phyloP scores from a whole-genome alignment of 2,888 invertebrate species.

The Cataglyphis altisquamis region DNA sequence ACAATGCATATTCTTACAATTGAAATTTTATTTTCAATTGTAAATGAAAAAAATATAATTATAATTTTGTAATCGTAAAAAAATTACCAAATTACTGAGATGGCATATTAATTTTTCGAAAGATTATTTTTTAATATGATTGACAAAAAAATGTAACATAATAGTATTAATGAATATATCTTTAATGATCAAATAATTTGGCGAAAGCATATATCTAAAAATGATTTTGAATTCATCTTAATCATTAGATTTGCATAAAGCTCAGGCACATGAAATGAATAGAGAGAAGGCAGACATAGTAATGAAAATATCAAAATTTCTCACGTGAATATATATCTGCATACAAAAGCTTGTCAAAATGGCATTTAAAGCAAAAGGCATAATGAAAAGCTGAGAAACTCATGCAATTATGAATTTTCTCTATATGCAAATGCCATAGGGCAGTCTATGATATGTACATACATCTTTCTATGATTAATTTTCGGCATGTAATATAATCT shows the following conservation, averaged over 20 bases:
- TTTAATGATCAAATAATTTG: slow-evolving; percentile 9
- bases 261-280: not conserved
- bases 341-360: not conserved
- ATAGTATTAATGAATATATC: not conserved
- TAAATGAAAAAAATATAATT: not conserved
- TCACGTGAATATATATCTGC: not conserved
- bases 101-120: not conserved
- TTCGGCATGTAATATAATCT: not conserved
- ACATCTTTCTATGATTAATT: not conserved
- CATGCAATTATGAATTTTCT: slow-evolving; percentile 14
- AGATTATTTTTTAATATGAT: not conserved
- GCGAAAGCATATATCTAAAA: not conserved
- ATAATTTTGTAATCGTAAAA: not conserved
- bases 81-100: slow-evolving; percentile 10
- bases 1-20: not conserved
- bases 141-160: not conserved
- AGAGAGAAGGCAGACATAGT: not conserved
- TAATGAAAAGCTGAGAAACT: slow-evolving; percentile 4
- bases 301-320: not conserved
- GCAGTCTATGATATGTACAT: not conserved
- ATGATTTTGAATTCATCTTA: not conserved
- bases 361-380: not conserved
- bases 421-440: not conserved
- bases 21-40: not conserved
- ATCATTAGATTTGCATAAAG: not conserved